Percentiles rank a stretch among this genome's conserved stretches.
Conservation (phyloP, 2,113 vertebrate species). For the Danionella cerebrum region DNA sequence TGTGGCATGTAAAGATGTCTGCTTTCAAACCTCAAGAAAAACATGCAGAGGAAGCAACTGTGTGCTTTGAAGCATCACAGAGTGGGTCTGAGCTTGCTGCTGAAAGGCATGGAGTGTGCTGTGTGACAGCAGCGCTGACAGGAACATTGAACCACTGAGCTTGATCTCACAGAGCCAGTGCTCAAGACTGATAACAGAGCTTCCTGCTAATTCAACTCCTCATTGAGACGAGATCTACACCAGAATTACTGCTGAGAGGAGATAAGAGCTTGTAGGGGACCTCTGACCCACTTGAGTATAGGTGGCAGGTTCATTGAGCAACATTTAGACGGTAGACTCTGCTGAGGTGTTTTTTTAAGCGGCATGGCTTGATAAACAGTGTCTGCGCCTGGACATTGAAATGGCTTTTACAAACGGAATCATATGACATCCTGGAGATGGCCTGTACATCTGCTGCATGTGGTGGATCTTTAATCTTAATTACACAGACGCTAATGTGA, state of each 20-base stretch:
- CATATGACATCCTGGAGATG: too few relatives aligned
- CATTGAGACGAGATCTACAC: neutral
- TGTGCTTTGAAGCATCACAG: too few relatives aligned
- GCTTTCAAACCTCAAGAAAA: neutral
- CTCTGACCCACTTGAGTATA: neutral
- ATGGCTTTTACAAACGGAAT: too few relatives aligned
- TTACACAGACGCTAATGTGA: too few relatives aligned
- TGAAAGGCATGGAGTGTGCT: neutral
- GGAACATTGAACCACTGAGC: neutral
- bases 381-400: too few relatives aligned
- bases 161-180: neutral
- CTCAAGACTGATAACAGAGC: constrained; percentile 2
- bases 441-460: too few relatives aligned
- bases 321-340: too few relatives aligned
- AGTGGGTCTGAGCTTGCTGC: too few relatives aligned
- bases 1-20: neutral
- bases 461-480: too few relatives aligned
- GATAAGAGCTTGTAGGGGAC: neutral
- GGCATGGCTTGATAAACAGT: too few relatives aligned
- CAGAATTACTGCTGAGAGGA: neutral
- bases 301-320: too few relatives aligned
- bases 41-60: neutral
- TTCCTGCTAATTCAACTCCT: constrained; percentile 5
- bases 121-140: constrained; percentile 3
- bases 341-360: too few relatives aligned